These are phyloP conservation scores for Sabellastarte sp. DNA, from an alignment of 2,888 invertebrate genomes.

Conservation along the genomic window DNA sequence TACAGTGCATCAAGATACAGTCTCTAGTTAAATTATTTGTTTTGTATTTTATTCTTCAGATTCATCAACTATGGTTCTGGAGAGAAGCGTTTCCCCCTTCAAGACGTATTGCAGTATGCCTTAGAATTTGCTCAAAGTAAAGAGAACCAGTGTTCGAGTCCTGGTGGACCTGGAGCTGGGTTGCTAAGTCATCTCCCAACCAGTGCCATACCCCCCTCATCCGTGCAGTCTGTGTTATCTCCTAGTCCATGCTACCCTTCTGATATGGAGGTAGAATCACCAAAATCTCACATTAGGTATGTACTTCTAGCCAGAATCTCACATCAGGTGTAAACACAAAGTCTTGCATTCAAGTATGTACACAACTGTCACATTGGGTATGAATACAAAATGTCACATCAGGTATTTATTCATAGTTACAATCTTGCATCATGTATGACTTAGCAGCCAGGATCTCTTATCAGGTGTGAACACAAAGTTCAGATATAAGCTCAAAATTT, in stretches of 20 bases:
- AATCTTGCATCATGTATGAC: too few species aligned
- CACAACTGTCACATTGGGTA: too few species aligned
- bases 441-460: too few species aligned
- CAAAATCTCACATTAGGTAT: slow-evolving; percentile 37
- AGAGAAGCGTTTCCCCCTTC: slow-evolving; percentile 56
- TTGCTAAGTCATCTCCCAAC: neutral
- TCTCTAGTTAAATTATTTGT: too few species aligned
- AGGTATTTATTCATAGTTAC: too few species aligned
- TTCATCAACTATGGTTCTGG: slow-evolving; percentile 58
- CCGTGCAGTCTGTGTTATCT: neutral
- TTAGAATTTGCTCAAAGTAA: slow-evolving; percentile 59
- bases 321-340: too few species aligned
- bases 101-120: slow-evolving; percentile 58
- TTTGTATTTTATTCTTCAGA: slow-evolving; percentile 34
- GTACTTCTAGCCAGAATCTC: too few species aligned
- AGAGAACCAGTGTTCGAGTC: slow-evolving; percentile 12
- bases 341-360: too few species aligned
- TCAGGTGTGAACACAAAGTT: too few species aligned
- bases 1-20: too few species aligned
- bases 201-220: neutral
- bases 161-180: neutral
- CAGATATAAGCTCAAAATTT: too few species aligned
- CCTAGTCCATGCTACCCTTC: neutral
- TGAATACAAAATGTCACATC: too few species aligned
- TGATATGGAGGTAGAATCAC: slow-evolving; percentile 58